Conservation (phyloP, 2,888 invertebrate species). For the Therioaphis trifolii region DNA sequence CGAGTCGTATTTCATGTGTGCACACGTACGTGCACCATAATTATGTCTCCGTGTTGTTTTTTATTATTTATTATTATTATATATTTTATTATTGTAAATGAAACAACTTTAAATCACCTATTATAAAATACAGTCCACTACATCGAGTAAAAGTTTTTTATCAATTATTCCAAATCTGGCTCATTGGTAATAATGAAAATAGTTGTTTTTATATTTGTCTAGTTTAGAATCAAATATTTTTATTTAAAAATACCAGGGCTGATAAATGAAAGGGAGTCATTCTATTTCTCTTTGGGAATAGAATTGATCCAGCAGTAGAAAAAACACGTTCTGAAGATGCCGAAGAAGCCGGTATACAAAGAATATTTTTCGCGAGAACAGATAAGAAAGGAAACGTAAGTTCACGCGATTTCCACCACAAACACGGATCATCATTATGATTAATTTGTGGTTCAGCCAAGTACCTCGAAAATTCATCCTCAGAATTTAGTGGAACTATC, state of each 20-base stretch:
- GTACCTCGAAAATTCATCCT: conserved; percentile 16
- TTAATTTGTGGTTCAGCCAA: conserved; percentile 23
- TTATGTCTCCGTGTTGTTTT: too few relatives aligned
- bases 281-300: conserved; percentile 19
- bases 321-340: conserved; percentile 33
- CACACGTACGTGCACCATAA: too few relatives aligned
- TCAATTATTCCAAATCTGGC: too few relatives aligned
- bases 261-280: conserved; percentile 25
- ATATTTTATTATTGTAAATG: too few relatives aligned
- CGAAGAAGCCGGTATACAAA: conserved; percentile 22
- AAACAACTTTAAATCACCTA: too few relatives aligned
- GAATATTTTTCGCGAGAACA: conserved; percentile 19
- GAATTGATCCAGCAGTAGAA: conserved; percentile 9
- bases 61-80: too few relatives aligned
- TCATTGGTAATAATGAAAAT: not conserved
- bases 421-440: conserved; percentile 16
- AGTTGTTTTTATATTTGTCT: not conserved
- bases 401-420: conserved; percentile 31
- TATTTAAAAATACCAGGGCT: conserved; percentile 21
- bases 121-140: too few relatives aligned
- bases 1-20: too few relatives aligned
- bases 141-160: too few relatives aligned
- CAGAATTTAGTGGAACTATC: not conserved
- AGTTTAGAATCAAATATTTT: not conserved
- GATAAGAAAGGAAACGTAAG: conserved; percentile 6